These are phyloP conservation scores for Antheraea pernyi DNA, from an alignment of 1,140 invertebrate genomes.

Conservation along the genomic window DNA sequence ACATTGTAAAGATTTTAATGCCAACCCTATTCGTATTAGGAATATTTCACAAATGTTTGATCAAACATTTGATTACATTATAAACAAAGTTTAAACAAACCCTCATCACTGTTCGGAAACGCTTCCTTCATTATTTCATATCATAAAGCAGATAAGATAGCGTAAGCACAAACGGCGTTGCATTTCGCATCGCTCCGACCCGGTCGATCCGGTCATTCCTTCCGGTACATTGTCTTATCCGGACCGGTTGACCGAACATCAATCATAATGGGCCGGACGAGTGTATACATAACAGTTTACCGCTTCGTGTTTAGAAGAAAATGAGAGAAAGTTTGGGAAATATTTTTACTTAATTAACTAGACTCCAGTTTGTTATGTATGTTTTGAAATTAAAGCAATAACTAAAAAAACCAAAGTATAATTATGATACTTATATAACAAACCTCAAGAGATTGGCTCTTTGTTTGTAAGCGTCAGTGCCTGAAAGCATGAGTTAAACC, in stretches of 20 bases:
- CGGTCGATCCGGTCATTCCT: conserved; percentile 37
- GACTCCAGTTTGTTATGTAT: no score
- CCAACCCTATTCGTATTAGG: neutral
- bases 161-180: conserved; percentile 13
- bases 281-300: neutral
- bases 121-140: conserved; percentile 17
- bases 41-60: neutral
- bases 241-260: conserved; percentile 37
- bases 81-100: neutral
- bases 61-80: neutral
- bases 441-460: no score
- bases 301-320: neutral
- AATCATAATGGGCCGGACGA: conserved; percentile 41
- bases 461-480: no score
- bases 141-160: conserved; percentile 16
- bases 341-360: no score
- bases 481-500: no score
- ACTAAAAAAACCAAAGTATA: no score
- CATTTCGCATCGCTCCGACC: conserved; percentile 17
- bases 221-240: conserved; percentile 59
- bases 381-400: no score
- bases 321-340: neutral
- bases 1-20: neutral
- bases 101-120: neutral
- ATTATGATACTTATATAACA: no score